A percentile compares a stretch with the other conserved stretches of the same genome.
phyloP scores from a whole-genome alignment of 2,888 invertebrate genomes.

The Marronus borbonicus region DNA sequence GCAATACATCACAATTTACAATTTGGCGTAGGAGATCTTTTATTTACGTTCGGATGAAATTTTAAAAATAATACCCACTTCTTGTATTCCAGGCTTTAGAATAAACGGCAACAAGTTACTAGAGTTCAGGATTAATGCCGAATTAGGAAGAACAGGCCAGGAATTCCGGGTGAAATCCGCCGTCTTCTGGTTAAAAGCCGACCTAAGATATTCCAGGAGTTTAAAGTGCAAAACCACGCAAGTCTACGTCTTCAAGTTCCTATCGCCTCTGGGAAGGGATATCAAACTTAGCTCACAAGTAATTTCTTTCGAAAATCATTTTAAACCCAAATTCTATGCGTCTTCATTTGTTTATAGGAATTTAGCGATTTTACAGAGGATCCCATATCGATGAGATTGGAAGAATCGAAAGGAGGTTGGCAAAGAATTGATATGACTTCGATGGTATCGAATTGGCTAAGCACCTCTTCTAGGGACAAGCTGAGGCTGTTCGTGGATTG shows the following conservation, averaged over 20 bases:
- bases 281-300: constrained; percentile 77
- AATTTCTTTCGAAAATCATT: constrained; percentile 54
- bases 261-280: constrained; percentile 73
- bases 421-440: constrained; percentile 88
- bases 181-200: constrained; percentile 83
- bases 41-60: too few species aligned
- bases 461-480: constrained; percentile 67
- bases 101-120: constrained; percentile 89
- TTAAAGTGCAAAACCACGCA: constrained; percentile 65
- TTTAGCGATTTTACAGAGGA: constrained; percentile 74
- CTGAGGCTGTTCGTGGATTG: constrained; percentile 88
- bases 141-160: constrained; percentile 70
- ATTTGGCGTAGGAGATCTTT: too few species aligned
- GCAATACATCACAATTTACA: too few species aligned
- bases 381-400: constrained; percentile 68
- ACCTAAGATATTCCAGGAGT: constrained; percentile 69
- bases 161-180: constrained; percentile 85
- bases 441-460: constrained; percentile 84
- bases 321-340: neutral
- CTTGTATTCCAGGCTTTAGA: constrained; percentile 79
- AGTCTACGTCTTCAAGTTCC: constrained; percentile 68
- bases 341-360: constrained; percentile 69
- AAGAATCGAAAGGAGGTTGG: constrained; percentile 84
- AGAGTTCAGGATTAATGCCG: constrained; percentile 85
- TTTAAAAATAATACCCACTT: neutral